Conservation (phyloP, 2,888 invertebrate genomes). For the Halictus ligatus region DNA sequence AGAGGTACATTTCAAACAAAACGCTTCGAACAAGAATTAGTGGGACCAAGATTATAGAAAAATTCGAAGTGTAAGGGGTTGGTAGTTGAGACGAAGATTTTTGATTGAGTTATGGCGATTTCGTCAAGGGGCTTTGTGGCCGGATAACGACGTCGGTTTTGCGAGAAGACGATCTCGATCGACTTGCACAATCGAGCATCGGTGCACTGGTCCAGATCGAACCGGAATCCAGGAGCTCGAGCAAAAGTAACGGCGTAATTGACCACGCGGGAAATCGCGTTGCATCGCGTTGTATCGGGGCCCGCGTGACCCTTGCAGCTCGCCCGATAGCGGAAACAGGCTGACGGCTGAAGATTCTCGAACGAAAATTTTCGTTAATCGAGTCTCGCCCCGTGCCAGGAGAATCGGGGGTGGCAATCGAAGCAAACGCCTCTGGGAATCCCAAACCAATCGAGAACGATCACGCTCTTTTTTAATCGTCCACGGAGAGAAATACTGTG, state of each 20-base stretch:
- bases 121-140: too few species aligned
- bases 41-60: too few species aligned
- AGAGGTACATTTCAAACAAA: too few species aligned
- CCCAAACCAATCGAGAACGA: background rate
- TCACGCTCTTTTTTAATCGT: background rate
- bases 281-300: background rate
- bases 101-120: too few species aligned
- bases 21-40: too few species aligned
- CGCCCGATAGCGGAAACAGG: background rate
- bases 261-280: slow-evolving; percentile 24
- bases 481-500: background rate
- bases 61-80: too few species aligned
- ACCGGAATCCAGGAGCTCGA: slow-evolving; percentile 40
- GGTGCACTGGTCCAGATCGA: slow-evolving; percentile 21
- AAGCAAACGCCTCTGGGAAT: background rate
- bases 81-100: too few species aligned
- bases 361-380: slow-evolving; percentile 39
- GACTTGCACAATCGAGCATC: slow-evolving; percentile 22
- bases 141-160: background rate
- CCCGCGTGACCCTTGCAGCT: background rate
- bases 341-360: background rate
- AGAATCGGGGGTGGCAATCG: background rate
- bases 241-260: slow-evolving; percentile 37
- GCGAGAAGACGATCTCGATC: background rate
- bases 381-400: background rate